Evolutionary conservation across 2,888 invertebrate species (phyloP), one percentile per base, ranked within the genome.

Genomic region (Helobdella robusta): DNA sequence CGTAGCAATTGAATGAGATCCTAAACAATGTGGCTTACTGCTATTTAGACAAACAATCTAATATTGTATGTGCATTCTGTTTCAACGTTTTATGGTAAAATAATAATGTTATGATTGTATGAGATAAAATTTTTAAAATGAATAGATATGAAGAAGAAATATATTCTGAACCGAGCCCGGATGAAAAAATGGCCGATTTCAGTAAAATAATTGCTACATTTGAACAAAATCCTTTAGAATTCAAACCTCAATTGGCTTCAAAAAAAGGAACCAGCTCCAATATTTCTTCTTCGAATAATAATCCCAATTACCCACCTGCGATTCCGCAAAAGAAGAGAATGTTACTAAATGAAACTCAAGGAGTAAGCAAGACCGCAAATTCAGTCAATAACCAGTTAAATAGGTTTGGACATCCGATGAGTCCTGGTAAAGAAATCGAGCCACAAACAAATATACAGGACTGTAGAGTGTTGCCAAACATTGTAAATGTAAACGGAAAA

Each of bases 401-500:
- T 11, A 56, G 28, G 56, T 56, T 56, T 30, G 56, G 56, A 30
- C 56, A 56, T 28, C 28, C 28, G 32, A 2, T 56, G 4, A 32
- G 28, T 11, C 56, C 56, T n/a, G 56, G n/a, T 1, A 28, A 56
- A 25, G 56, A 25, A 32, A n/a, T 30, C 20, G n/a, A 28, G 8
- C n/a, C n/a, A 30, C 28, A 56, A 30, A 30, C 32, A 28, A n/a
- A 30, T 56, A 18, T 56, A 11, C n/a, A n/a, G 11, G 44, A 11
- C 44, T 11, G 44, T 32, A 56, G 56, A n/a, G n/a, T n/a, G 4
- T 30, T 30, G 28, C 56, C 56, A 56, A n/a, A 25, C 2, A 30
- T 32, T 30, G 56, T 28, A 30, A 30, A 25, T 56, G n/a, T 56
- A 30, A 25, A 28, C 56, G 56, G 56, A 56, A 56, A 56, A 28